Evolutionary conservation across 2,113 vertebrate species (phyloP), one percentile per base, ranked within the genome.

Genomic region (Callipepla squamata): DNA sequence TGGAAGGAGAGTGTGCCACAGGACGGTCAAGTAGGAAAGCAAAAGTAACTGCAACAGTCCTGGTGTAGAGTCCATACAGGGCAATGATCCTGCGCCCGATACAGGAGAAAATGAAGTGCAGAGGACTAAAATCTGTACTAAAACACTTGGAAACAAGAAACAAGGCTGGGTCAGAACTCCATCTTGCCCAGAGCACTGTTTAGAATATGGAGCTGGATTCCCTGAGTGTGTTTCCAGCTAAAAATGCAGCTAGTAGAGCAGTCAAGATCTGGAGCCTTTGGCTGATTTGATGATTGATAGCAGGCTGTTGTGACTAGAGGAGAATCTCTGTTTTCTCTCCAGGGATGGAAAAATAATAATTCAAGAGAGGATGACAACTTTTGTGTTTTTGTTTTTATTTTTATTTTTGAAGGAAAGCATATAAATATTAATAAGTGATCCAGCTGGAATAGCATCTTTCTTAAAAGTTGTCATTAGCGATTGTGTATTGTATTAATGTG

Each of bases 351-450:
- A 79, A 89, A 85, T 17, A 48, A 21, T 55, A 80, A 74, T 0
- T 1, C 42, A 32, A 59, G 57, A n/a, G 69, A 53, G 36, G 79
- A 44, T 11, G 76, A 44, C 23, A 72, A 34, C 30, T 48, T 68
- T 15, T 78, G 12, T 85, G 47, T 69, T 94, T 80, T 85, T 62
- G 51, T 53, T 53, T 53, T 16, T 53, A 53, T 47, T 69, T 73
- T 66, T 13, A 11, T 57, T 76, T 78, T 82, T 44, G 16, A 85
- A 72, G 87, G 53, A 82, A 94, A 84, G 30, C 44, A 14, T 83
- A 75, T 92, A 65, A 91, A 75, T 95, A 75, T 93, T 95, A 92
- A 75, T 67, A 85, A 85, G 67, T 61, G 32, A 85, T 89, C 81
- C 75, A 82, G 12, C 68, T 92, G 77, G 77, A 62, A 85, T 47